Evolutionary conservation across 1,140 invertebrate species (phyloP).

Genomic region (Brachionus manjavacas): DNA sequence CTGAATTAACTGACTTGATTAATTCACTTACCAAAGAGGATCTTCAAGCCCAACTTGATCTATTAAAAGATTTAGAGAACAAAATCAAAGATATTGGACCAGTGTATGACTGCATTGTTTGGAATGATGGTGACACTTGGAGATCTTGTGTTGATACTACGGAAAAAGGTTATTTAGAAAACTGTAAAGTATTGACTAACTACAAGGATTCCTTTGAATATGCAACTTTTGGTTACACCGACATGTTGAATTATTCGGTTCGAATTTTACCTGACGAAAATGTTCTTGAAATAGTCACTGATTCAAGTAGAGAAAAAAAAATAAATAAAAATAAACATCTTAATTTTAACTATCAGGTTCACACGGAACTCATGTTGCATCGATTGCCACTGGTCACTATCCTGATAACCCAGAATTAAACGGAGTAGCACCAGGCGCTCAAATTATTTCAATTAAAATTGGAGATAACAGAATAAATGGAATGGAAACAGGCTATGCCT

Average conservation of each 20-base stretch:
- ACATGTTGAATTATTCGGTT: conserved; percentile 81
- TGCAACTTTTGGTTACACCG: conserved; percentile 65
- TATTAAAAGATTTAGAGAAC: conserved; percentile 75
- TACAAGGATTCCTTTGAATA: conserved; percentile 76
- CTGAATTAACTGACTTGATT: neutral
- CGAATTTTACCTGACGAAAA: conserved; percentile 90
- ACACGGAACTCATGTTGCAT: conserved; percentile 93
- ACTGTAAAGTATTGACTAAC: conserved; percentile 73
- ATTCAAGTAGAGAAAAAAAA: conserved; percentile 74
- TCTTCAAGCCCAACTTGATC: conserved; percentile 75
- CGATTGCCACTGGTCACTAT: conserved; percentile 86
- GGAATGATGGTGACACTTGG: conserved; percentile 76
- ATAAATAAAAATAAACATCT: neutral
- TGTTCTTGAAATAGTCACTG: conserved; percentile 81
- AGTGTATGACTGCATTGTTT: conserved; percentile 86
- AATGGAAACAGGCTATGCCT: conserved; percentile 91
- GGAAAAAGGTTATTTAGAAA: conserved; percentile 71
- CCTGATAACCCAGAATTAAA: conserved; percentile 81
- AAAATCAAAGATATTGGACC: conserved; percentile 80
- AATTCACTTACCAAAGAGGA: conserved; percentile 63
- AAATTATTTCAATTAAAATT: conserved; percentile 86
- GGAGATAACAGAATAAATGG: conserved; percentile 77
- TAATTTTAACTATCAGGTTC: conserved; percentile 65
- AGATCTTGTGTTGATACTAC: conserved; percentile 80
- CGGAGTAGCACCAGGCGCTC: conserved; percentile 90